Evolutionary conservation across 2,888 invertebrate genomes (phyloP).

Genomic region (Schrankia costaestrigalis): DNA sequence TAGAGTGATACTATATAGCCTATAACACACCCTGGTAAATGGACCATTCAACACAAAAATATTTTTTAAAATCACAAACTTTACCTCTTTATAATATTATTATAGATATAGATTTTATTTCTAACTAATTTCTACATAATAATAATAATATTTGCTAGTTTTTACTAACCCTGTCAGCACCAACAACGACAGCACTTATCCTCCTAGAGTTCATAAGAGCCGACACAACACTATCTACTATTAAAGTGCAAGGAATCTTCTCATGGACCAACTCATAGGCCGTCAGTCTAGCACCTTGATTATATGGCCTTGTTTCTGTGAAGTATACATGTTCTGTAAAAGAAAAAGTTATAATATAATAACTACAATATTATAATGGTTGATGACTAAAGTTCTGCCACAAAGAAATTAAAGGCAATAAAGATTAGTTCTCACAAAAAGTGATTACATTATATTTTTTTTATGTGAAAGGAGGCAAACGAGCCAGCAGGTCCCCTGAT

Average conservation of each 20-base stretch:
- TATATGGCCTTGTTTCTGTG: slow-evolving; percentile 99
- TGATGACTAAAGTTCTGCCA: too few relatives aligned
- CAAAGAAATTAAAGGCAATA: not conserved
- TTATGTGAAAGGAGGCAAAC: not conserved
- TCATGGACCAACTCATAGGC: slow-evolving; percentile 97
- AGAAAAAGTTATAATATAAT: not conserved
- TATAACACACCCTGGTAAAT: too few relatives aligned
- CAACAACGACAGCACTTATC: slow-evolving; percentile 96
- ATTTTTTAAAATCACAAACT: too few relatives aligned
- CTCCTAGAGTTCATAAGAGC: slow-evolving; percentile 91
- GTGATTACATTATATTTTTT: not conserved
- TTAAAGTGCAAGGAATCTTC: slow-evolving; percentile 93
- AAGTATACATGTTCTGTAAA: slow-evolving; percentile 92
- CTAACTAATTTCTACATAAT: too few relatives aligned
- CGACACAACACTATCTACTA: slow-evolving; percentile 97
- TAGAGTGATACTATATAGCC: too few relatives aligned
- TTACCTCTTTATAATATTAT: too few relatives aligned
- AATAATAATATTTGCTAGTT: too few relatives aligned
- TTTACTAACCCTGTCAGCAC: slow-evolving; percentile 95
- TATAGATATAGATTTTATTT: too few relatives aligned
- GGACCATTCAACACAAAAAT: too few relatives aligned
- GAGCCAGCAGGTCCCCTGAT: too few relatives aligned
- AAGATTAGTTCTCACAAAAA: not conserved
- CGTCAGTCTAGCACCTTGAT: slow-evolving; percentile 97
- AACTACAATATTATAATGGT: not conserved